phyloP scores from a whole-genome alignment of 2,113 vertebrate genomes.

The Pluvianellus socialis region DNA sequence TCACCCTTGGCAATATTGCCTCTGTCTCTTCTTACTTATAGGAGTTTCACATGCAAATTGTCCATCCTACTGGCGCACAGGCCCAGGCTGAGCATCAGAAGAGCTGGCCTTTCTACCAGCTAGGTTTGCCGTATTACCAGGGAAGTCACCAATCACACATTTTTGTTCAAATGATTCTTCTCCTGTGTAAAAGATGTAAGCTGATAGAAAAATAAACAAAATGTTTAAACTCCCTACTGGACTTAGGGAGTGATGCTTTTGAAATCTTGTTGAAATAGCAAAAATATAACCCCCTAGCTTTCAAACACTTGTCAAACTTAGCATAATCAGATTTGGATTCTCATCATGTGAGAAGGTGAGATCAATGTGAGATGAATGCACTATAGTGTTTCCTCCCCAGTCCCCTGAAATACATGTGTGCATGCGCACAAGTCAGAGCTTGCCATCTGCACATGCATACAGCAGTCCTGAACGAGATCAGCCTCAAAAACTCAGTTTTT shows the following conservation, averaged over 20 bases:
- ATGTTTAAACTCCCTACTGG: neutral
- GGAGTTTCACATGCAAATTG: neutral
- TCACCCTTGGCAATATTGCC: neutral
- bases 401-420: neutral
- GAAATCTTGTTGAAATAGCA: neutral
- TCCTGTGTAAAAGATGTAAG: neutral
- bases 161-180: neutral
- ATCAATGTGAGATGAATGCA: neutral
- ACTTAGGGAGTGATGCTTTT: neutral
- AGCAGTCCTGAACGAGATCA: neutral
- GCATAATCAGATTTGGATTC: neutral
- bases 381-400: neutral
- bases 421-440: neutral
- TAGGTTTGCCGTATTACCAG: fast-evolving
- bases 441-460: neutral
- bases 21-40: neutral
- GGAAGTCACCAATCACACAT: neutral
- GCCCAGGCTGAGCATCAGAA: neutral
- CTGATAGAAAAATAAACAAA: neutral
- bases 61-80: neutral
- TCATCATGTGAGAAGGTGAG: neutral
- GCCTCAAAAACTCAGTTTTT: neutral
- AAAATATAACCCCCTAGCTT: neutral
- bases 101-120: neutral
- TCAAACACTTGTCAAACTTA: neutral